Percentiles rank a stretch among this genome's conserved stretches.
These are phyloP conservation scores for Petrocephalus zakoni DNA, from an alignment of 2,113 vertebrate species.

Conservation along the genomic window DNA sequence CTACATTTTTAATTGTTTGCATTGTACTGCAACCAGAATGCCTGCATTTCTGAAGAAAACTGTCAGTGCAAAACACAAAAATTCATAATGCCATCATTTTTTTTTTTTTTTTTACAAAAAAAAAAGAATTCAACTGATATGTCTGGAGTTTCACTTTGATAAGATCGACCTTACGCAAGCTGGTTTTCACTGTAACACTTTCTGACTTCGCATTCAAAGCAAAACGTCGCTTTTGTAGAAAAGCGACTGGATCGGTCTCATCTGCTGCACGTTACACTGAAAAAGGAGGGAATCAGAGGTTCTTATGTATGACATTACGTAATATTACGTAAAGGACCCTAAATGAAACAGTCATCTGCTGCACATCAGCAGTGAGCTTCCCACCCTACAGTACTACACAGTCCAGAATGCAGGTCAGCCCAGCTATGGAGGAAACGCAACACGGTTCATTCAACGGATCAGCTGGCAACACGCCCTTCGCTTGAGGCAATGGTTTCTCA, in stretches of 20 bases:
- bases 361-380: neutral
- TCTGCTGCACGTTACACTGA: neutral
- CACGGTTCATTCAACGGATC: neutral
- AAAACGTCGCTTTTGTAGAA: neutral
- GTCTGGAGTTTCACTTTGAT: neutral
- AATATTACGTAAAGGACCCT: neutral
- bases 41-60: neutral
- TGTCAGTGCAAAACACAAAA: neutral
- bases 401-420: neutral
- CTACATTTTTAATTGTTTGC: neutral
- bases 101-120: neutral
- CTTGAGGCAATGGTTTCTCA: neutral
- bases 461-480: neutral
- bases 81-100: neutral
- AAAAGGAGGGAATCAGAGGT: neutral
- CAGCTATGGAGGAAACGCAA: neutral
- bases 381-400: neutral
- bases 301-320: neutral
- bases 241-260: neutral
- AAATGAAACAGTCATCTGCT: neutral
- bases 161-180: neutral
- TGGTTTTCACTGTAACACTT: neutral
- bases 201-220: neutral
- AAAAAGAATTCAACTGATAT: neutral
- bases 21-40: slow-evolving; percentile 1